phyloP scores from a whole-genome alignment of 1,140 invertebrate genomes.

The Brachionus koreanus region DNA sequence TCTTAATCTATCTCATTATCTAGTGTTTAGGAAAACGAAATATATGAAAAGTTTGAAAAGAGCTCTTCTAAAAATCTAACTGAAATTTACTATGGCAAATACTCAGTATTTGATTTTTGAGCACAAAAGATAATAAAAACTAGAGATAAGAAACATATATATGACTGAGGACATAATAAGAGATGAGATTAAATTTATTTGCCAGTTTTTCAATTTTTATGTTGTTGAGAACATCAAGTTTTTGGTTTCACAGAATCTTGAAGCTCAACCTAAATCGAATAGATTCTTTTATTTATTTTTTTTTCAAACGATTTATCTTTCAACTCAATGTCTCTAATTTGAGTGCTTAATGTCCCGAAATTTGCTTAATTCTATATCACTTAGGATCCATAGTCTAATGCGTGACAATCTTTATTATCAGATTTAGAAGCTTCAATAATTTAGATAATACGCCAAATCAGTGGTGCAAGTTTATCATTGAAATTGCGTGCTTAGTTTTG shows the following conservation, averaged over 20 bases:
- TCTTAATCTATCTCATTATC: constrained; percentile 40
- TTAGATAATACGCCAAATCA: constrained; percentile 10
- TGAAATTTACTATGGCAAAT: constrained; percentile 26
- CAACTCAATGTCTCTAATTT: background rate
- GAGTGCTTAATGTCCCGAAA: constrained; percentile 25
- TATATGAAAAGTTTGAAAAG: constrained; percentile 26
- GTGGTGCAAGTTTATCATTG: background rate
- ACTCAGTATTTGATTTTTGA: constrained; percentile 32
- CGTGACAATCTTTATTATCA: constrained; percentile 39
- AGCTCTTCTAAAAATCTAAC: constrained; percentile 30
- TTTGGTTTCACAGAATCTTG: constrained; percentile 13
- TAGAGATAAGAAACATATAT: constrained; percentile 31
- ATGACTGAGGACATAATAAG: constrained; percentile 31
- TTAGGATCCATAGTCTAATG: background rate
- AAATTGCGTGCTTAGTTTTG: background rate
- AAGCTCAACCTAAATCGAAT: background rate
- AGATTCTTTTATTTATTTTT: background rate
- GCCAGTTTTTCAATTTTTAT: background rate
- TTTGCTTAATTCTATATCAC: background rate
- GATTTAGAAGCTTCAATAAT: background rate
- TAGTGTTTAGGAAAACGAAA: constrained; percentile 38
- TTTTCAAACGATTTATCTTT: background rate
- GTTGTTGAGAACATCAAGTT: constrained; percentile 28
- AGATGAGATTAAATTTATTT: constrained; percentile 40
- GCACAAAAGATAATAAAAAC: constrained; percentile 19